Evolutionary conservation across 2,797 vertebrate species (phyloP).

Genomic region (Tolypeutes matacus): DNA sequence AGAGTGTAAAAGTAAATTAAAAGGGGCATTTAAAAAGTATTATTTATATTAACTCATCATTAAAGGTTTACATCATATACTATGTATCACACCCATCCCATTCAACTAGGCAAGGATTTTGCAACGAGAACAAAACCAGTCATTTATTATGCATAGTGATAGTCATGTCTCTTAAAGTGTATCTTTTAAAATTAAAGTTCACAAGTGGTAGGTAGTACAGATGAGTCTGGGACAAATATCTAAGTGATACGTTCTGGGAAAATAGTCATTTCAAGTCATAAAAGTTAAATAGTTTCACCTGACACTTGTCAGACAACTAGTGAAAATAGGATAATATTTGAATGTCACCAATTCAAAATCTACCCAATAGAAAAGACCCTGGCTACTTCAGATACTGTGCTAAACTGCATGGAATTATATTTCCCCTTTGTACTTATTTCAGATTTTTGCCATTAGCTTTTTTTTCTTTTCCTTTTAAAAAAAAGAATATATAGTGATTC

Average conservation of each 20-base stretch:
- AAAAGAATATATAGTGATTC: slow-evolving; percentile 16
- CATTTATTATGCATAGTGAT: not conserved
- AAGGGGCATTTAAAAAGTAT: slow-evolving; percentile 1
- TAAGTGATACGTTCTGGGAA: slow-evolving; percentile 57
- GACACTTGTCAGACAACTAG: slow-evolving; percentile 51
- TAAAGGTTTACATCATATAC: slow-evolving; percentile 7
- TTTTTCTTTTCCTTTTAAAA: slow-evolving; percentile 2
- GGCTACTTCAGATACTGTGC: not conserved
- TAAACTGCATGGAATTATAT: not conserved
- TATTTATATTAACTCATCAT: slow-evolving; percentile 35
- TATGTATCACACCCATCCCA: not conserved
- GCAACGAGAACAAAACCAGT: slow-evolving; percentile 1
- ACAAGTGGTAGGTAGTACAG: not conserved
- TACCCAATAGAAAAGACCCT: slow-evolving; percentile 51
- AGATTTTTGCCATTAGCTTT: slow-evolving; percentile 50
- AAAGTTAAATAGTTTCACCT: slow-evolving; percentile 61
- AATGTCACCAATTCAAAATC: slow-evolving; percentile 53
- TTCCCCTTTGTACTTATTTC: slow-evolving; percentile 46
- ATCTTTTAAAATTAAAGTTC: slow-evolving; percentile 63
- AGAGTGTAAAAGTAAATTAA: slow-evolving; percentile 13
- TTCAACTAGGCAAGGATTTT: slow-evolving; percentile 47
- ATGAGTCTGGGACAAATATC: slow-evolving; percentile 49
- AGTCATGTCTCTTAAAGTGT: slow-evolving; percentile 43
- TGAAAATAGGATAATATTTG: slow-evolving; percentile 57
- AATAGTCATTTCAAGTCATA: slow-evolving; percentile 59